These are phyloP conservation scores for Neodiprion virginianus DNA, from an alignment of 1,140 invertebrate species.

Conservation along the genomic window DNA sequence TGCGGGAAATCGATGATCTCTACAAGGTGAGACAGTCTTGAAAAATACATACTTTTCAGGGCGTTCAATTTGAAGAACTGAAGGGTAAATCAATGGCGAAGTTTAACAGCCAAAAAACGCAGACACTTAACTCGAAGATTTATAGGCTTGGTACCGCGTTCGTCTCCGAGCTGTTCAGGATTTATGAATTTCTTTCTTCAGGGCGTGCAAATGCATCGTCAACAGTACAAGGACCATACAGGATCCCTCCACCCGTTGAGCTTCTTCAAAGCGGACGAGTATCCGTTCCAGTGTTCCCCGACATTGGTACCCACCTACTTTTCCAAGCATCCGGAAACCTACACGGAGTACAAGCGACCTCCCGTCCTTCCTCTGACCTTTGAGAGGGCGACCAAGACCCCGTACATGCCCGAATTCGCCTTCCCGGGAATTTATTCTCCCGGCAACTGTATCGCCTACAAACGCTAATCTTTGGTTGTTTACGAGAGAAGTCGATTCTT, in stretches of 20 bases:
- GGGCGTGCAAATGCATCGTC: constrained; percentile 64
- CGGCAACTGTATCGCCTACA: constrained; percentile 37
- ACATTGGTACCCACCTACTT: constrained; percentile 46
- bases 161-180: too few relatives aligned
- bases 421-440: constrained; percentile 53
- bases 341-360: constrained; percentile 65
- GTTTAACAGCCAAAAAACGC: too few relatives aligned
- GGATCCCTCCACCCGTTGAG: constrained; percentile 60
- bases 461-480: constrained; percentile 25
- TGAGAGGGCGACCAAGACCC: constrained; percentile 56
- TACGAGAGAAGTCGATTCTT: background rate
- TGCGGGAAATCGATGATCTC: constrained; percentile 31
- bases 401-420: constrained; percentile 60
- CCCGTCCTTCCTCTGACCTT: constrained; percentile 59
- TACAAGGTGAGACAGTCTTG: constrained; percentile 51
- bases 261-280: constrained; percentile 62
- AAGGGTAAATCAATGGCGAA: constrained; percentile 58
- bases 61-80: constrained; percentile 59
- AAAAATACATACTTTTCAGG: constrained; percentile 53
- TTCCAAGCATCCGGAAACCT: constrained; percentile 59
- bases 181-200: constrained; percentile 29
- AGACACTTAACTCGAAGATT: too few relatives aligned
- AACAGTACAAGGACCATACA: constrained; percentile 65
- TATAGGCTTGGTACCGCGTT: too few relatives aligned
- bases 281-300: constrained; percentile 60